A percentile compares a stretch with the other conserved stretches of the same genome.
Evolutionary conservation across 2,888 invertebrate species (phyloP).

Genomic region (Oscheius sp.): DNA sequence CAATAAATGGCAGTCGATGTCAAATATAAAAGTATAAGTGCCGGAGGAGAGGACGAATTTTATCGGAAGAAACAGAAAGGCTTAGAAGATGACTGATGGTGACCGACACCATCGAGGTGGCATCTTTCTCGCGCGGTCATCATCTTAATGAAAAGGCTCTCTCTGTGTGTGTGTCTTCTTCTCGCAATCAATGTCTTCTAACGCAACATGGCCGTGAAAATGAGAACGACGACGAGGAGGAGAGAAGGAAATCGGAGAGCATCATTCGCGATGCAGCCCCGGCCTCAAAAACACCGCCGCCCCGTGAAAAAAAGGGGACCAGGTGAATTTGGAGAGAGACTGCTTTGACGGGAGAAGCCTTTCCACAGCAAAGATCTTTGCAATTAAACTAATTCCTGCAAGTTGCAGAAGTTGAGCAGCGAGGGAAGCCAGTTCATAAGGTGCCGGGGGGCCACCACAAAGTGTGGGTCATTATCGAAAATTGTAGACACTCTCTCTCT

Average conservation of each 20-base stretch:
- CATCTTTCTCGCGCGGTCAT: conserved; percentile 17
- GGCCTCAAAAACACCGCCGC: too few species aligned
- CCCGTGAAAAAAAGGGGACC: too few species aligned
- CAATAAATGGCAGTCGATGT: not conserved
- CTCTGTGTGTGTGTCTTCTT: too few species aligned
- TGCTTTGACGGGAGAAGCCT: too few species aligned
- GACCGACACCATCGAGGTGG: not conserved
- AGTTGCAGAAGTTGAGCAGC: not conserved
- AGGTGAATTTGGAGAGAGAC: too few species aligned
- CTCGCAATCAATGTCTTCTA: conserved; percentile 28
- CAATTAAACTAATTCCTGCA: conserved; percentile 19
- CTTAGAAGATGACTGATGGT: not conserved
- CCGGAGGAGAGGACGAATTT: not conserved
- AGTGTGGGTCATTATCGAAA: conserved; percentile 19
- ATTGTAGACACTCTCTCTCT: not conserved
- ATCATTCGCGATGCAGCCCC: conserved; percentile 10
- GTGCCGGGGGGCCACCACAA: not conserved
- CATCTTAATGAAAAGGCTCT: conserved; percentile 34
- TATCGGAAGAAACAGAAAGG: not conserved
- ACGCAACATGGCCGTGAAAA: conserved; percentile 30
- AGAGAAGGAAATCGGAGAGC: conserved; percentile 27
- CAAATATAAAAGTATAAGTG: not conserved
- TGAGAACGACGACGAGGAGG: conserved; percentile 24
- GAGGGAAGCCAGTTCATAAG: not conserved
- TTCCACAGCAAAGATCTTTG: not conserved